phyloP scores from a whole-genome alignment of 2,113 vertebrate species.

The Aspiorhynchus laticeps region DNA sequence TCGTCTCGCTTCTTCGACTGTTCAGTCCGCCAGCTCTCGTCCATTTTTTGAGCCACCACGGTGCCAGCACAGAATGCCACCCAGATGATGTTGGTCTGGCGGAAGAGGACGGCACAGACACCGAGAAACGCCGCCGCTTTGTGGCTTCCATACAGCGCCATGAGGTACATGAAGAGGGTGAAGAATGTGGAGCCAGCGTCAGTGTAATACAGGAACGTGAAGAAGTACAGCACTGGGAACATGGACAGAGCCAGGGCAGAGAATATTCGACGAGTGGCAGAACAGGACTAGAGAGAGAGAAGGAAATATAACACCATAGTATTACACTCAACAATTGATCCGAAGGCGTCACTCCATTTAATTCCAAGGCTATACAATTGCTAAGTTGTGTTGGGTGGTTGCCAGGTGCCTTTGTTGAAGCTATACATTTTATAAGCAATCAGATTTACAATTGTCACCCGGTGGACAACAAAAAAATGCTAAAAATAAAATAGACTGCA shows the following conservation, averaged over 20 bases:
- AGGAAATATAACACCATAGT: neutral
- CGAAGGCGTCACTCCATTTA: neutral
- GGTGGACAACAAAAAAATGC: neutral
- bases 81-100: constrained; percentile 96
- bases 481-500: neutral
- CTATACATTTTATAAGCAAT: neutral
- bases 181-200: constrained; percentile 95
- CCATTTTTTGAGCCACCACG: constrained; percentile 82
- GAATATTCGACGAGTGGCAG: constrained; percentile 82
- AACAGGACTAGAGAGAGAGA: constrained; percentile 72
- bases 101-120: constrained; percentile 90
- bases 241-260: constrained; percentile 84
- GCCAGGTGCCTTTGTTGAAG: neutral
- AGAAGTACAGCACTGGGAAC: constrained; percentile 96
- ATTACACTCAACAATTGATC: neutral
- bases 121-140: constrained; percentile 89
- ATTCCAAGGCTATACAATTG: neutral
- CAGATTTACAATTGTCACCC: neutral
- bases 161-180: constrained; percentile 92
- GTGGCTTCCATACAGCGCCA: constrained; percentile 93
- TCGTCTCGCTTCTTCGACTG: constrained; percentile 86
- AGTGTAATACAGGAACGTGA: constrained; percentile 97
- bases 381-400: neutral
- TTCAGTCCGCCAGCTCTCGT: constrained; percentile 85
- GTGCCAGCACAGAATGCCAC: constrained; percentile 89